phyloP scores from a whole-genome alignment of 2,113 vertebrate genomes.

The Paramisgurnus dabryanus region DNA sequence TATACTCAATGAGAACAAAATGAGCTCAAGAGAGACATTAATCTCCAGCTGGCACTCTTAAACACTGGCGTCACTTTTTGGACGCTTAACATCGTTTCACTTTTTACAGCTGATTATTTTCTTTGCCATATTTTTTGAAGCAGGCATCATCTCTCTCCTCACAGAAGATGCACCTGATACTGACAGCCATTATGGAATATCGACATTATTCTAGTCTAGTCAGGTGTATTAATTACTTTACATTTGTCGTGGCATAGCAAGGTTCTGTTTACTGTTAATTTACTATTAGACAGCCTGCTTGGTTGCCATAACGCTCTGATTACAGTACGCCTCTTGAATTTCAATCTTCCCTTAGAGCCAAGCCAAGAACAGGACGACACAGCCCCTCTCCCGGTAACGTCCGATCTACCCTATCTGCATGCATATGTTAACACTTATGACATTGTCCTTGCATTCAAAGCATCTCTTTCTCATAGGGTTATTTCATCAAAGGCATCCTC shows the following conservation, averaged over 20 bases:
- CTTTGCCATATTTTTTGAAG: neutral
- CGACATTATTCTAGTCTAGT: neutral
- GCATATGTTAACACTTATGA: neutral
- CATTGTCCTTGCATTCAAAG: slow-evolving; percentile 11
- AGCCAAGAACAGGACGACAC: slow-evolving; percentile 22
- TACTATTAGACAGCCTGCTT: slow-evolving; percentile 61
- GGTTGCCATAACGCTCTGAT: slow-evolving; percentile 68
- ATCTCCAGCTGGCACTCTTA: too few species aligned
- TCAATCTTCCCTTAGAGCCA: slow-evolving; percentile 63
- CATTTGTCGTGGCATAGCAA: slow-evolving; percentile 64
- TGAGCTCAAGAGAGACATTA: too few species aligned
- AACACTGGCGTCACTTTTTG: too few species aligned
- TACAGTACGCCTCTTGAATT: slow-evolving; percentile 64
- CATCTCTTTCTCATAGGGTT: slow-evolving; percentile 7
- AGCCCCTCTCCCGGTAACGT: neutral
- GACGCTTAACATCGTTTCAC: too few species aligned
- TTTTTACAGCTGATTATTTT: neutral
- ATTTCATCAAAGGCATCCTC: slow-evolving; percentile 1
- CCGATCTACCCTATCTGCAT: slow-evolving; percentile 14
- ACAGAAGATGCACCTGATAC: neutral
- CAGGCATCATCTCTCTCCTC: neutral
- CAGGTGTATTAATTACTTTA: slow-evolving; percentile 66
- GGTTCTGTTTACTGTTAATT: slow-evolving; percentile 67
- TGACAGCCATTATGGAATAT: slow-evolving; percentile 24
- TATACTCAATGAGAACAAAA: too few species aligned